Evolutionary conservation across 2,113 vertebrate species (phyloP), one percentile per base, ranked within the genome.

Genomic region (Pogona vitticeps): DNA sequence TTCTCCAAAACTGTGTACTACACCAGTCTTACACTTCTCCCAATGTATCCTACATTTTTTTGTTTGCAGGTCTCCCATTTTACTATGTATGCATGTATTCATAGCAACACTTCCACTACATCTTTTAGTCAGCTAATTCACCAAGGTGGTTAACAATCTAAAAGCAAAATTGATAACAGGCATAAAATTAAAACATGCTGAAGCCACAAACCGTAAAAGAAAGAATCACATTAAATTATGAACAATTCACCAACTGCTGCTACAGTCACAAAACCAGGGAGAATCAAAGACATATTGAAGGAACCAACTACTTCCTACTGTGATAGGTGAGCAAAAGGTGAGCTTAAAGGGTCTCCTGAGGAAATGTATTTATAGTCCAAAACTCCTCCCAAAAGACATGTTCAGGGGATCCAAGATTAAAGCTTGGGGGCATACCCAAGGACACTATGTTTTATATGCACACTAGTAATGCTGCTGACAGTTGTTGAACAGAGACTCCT

Each of bases 91-190:
- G 52, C 42, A 52, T 76, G 1, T 76, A 76, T 46, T 52, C 75
- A 76, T 76, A 46, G 52, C 28, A 76, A 46, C 52, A 31, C 52
- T 76, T 28, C 75, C 52, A 76, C 75, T 28, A 15, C 21, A 15
- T 76, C 28, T 76, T 76, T 52, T 46, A 52, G 31, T 76, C 75
- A 52, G 52, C 42, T 76, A 76, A 46, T 76, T 76, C 28, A 40
- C 75, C 42, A 76, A 52, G 75, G 75, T 46, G 42, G 42, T 76
- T n/a, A 76, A 31, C 75, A 76, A 76, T 76, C 42, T 76, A 76
- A 76, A 52, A 76, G 7, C 8, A 46, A 52, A 46, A 76, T 40
- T 76, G 52, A 76, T 76, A 76, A 76, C 42, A 52, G 52, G 75
- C 75, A 76, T 28, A 52, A 76, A 76, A 75, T 26, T 52, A 42